phyloP scores from a whole-genome alignment of 2,113 vertebrate genomes.

The Bos javanicus region DNA sequence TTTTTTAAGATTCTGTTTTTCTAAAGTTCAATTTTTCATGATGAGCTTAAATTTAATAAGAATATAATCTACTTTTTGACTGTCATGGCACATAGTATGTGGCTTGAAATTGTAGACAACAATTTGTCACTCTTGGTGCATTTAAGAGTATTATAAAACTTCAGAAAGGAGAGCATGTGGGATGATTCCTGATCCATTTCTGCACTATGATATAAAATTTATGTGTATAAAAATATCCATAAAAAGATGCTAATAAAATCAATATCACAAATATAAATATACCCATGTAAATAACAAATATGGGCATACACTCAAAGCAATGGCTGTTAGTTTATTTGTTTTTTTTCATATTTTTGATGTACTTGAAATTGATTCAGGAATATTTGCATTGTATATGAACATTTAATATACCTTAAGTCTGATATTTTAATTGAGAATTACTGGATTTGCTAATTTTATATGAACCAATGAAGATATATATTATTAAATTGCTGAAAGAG shows the following conservation, averaged over 20 bases:
- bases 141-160: not conserved
- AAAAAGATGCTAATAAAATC: not conserved
- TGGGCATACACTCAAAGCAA: not conserved
- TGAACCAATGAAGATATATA: not conserved
- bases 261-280: not conserved
- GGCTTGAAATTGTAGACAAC: not conserved
- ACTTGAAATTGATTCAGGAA: not conserved
- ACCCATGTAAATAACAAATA: not conserved
- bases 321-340: not conserved
- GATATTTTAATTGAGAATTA: not conserved
- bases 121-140: not conserved
- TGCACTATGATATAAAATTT: not conserved
- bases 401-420: not conserved
- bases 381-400: not conserved
- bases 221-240: not conserved
- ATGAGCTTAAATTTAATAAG: not conserved
- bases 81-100: not conserved
- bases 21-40: not conserved
- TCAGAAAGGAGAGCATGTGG: not conserved
- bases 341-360: not conserved
- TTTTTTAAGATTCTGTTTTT: not conserved
- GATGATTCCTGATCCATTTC: not conserved
- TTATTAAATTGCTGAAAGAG: not conserved
- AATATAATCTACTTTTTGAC: not conserved
- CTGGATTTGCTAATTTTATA: not conserved